phyloP scores from a whole-genome alignment of 2,797 vertebrate genomes.

The Chrosomus eos region DNA sequence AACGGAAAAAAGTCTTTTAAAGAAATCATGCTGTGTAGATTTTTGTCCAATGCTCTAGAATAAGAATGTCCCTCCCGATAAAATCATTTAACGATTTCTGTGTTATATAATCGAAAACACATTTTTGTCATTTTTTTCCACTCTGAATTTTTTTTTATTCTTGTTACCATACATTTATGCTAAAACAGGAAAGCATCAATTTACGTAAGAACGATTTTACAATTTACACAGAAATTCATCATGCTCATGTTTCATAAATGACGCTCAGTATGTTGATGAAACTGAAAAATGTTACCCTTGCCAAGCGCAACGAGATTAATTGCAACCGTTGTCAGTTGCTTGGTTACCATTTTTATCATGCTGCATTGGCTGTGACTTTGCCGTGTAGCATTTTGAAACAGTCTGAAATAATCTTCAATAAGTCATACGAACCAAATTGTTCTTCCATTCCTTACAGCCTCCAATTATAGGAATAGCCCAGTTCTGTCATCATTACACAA shows the following conservation, averaged over 20 bases:
- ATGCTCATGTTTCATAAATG: neutral
- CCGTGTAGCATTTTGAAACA: neutral
- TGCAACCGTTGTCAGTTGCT: neutral
- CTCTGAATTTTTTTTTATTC: neutral
- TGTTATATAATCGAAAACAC: no score
- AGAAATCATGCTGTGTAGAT: neutral
- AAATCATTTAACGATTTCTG: no score
- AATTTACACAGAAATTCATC: neutral
- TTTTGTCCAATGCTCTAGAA: neutral
- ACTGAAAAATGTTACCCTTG: neutral
- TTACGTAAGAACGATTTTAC: neutral
- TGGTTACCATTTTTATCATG: neutral
- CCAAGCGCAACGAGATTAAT: neutral
- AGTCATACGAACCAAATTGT: slow-evolving; percentile 1
- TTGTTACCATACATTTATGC: neutral
- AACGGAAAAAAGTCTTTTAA: neutral
- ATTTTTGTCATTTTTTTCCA: neutral
- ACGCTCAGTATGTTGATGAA: neutral
- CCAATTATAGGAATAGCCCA: neutral
- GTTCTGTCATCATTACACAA: slow-evolving; percentile 1
- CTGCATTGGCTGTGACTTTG: neutral
- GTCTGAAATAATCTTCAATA: neutral
- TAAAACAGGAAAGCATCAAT: neutral
- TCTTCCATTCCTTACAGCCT: neutral
- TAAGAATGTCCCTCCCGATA: neutral